phyloP scores from a whole-genome alignment of 2,888 invertebrate genomes.

The Synergus itoensis region DNA sequence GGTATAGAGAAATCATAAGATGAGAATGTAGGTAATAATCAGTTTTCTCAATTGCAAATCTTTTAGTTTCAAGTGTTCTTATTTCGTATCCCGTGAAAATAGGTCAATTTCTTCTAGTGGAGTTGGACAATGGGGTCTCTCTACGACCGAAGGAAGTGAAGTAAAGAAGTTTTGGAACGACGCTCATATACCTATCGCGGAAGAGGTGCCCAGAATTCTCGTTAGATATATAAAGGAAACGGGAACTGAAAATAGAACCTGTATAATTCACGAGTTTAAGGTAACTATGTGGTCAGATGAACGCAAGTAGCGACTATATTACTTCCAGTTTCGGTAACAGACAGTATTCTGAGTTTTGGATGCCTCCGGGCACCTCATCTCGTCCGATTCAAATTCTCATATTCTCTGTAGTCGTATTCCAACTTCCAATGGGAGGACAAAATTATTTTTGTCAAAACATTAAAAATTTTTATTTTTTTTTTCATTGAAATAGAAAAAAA shows the following conservation, averaged over 20 bases:
- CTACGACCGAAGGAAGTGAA: constrained; percentile 31
- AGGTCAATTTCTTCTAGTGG: constrained; percentile 18
- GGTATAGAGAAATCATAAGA: neutral
- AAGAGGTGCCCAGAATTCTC: constrained; percentile 35
- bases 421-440: neutral
- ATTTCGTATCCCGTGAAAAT: constrained; percentile 2
- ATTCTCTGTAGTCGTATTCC: neutral
- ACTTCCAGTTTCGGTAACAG: constrained; percentile 9
- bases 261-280: constrained; percentile 48
- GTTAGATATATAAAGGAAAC: constrained; percentile 38
- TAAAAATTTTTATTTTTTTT: too few relatives aligned
- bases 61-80: neutral
- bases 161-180: constrained; percentile 35
- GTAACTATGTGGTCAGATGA: constrained; percentile 44
- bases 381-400: constrained; percentile 5
- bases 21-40: neutral
- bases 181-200: constrained; percentile 11
- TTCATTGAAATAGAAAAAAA: too few relatives aligned
- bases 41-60: neutral
- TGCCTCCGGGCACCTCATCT: constrained; percentile 3
- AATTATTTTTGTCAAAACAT: too few relatives aligned
- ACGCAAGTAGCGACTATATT: constrained; percentile 41
- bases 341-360: constrained; percentile 24
- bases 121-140: constrained; percentile 25
- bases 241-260: constrained; percentile 39